Evolutionary conservation across 1,140 invertebrate genomes (phyloP), one percentile per base, ranked within the genome.

Genomic region (Manduca sexta): DNA sequence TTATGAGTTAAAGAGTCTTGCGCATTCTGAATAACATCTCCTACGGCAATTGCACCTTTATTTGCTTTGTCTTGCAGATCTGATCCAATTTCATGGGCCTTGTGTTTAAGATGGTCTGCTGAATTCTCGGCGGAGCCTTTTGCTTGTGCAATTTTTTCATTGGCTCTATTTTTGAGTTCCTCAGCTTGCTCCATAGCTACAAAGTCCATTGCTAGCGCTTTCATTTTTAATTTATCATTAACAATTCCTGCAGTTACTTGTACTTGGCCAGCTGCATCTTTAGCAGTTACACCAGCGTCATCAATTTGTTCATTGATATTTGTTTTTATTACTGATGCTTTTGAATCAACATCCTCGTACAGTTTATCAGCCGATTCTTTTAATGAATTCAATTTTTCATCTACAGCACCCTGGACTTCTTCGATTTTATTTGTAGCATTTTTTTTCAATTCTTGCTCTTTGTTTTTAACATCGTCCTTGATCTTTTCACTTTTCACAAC

Each of bases 171-270:
- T 56, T 58, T 71, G 7, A 75, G 46, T 56, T 73, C 67, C 64
- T 84, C 75, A 34, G 71, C 65, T 57, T 69, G 63, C 66, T 84
- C 79, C 54, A 59, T 60, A 13, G 77, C 76, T 30, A 67, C 60
- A 52, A 81, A 81, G 47, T 84, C 73, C 10, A 83, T 37, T 42
- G 65, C 60, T 38, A 72, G 49, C 3, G 64, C 57, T 60, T 84
- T 80, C 17, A 72, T 60, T 30, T 66, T 63, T 2, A 69, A 44
- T 15, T 71, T 60, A 44, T 69, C 56, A 49, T 68, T 68, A 18
- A 66, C 55, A 38, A 59, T 45, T 34, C 60, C 56, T 33, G 63
- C 56, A 14, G 54, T 48, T 33, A 64, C 54, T 17, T 48, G 41
- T 13, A 75, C 40, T 39, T 68, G 53, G 30, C 68, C 62, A 18